Evolutionary conservation across 2,888 invertebrate species (phyloP).

Genomic region (Metalampra italica): DNA sequence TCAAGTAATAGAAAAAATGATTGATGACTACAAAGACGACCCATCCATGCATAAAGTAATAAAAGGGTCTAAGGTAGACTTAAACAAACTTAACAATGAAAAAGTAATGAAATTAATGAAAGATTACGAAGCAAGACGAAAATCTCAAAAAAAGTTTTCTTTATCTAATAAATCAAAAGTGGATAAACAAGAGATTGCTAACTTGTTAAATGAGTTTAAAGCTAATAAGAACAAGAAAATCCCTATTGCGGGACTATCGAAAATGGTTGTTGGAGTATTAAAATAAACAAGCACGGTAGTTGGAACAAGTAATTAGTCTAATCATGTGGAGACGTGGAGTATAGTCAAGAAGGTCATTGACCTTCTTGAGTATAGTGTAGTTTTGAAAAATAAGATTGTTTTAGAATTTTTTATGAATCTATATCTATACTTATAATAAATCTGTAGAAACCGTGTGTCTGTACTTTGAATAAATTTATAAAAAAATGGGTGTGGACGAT

Average conservation of each 20-base stretch:
- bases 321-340: too few relatives aligned
- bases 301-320: too few relatives aligned
- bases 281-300: not conserved
- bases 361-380: too few relatives aligned
- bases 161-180: not conserved
- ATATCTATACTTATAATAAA: too few relatives aligned
- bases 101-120: constrained; percentile 1
- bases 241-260: not conserved
- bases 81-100: constrained; percentile 15
- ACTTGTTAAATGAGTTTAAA: not conserved
- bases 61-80: constrained; percentile 11
- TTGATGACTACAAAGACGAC: not conserved
- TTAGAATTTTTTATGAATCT: too few relatives aligned
- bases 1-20: not conserved
- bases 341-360: too few relatives aligned
- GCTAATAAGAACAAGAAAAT: not conserved
- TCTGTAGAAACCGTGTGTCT: too few relatives aligned
- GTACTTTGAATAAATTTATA: too few relatives aligned
- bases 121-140: constrained; percentile 8
- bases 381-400: too few relatives aligned
- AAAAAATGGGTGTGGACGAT: too few relatives aligned
- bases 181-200: not conserved
- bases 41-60: not conserved
- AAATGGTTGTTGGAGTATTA: not conserved
- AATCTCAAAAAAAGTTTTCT: not conserved